phyloP scores from a whole-genome alignment of 2,797 vertebrate genomes.

The Cetoscarus ocellatus region DNA sequence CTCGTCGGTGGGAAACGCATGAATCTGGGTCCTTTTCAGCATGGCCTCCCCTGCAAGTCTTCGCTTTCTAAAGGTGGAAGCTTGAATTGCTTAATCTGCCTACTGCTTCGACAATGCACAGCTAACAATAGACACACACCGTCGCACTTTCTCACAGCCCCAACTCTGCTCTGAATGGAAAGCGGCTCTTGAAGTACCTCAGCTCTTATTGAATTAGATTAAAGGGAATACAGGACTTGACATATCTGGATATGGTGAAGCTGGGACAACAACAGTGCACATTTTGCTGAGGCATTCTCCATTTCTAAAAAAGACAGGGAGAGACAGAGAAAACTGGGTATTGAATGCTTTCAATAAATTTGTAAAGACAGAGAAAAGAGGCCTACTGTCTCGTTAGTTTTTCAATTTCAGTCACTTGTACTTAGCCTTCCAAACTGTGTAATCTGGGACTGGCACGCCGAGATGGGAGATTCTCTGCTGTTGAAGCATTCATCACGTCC shows the following conservation, averaged over 20 bases:
- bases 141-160: background rate
- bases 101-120: slow-evolving; percentile 16
- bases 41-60: slow-evolving; percentile 6
- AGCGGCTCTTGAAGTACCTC: slow-evolving; percentile 19
- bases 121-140: slow-evolving; percentile 13
- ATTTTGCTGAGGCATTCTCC: slow-evolving; percentile 34
- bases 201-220: slow-evolving; percentile 54
- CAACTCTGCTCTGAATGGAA: slow-evolving; percentile 11
- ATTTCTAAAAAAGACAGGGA: slow-evolving; percentile 35
- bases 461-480: slow-evolving; percentile 58
- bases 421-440: slow-evolving; percentile 53
- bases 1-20: slow-evolving; percentile 1
- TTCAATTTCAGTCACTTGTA: slow-evolving; percentile 54
- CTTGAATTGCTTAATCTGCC: slow-evolving; percentile 30
- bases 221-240: slow-evolving; percentile 54
- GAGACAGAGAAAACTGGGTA: slow-evolving; percentile 23
- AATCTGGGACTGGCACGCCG: slow-evolving; percentile 57
- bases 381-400: slow-evolving; percentile 40
- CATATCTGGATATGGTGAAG: slow-evolving; percentile 56
- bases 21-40: slow-evolving; percentile 27
- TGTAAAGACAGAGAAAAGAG: slow-evolving; percentile 42
- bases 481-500: slow-evolving; percentile 62
- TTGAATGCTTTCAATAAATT: slow-evolving; percentile 48
- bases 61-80: slow-evolving; percentile 25
- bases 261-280: slow-evolving; percentile 37